Conservation (phyloP, 2,113 vertebrate species). For the Grallaria varia region DNA sequence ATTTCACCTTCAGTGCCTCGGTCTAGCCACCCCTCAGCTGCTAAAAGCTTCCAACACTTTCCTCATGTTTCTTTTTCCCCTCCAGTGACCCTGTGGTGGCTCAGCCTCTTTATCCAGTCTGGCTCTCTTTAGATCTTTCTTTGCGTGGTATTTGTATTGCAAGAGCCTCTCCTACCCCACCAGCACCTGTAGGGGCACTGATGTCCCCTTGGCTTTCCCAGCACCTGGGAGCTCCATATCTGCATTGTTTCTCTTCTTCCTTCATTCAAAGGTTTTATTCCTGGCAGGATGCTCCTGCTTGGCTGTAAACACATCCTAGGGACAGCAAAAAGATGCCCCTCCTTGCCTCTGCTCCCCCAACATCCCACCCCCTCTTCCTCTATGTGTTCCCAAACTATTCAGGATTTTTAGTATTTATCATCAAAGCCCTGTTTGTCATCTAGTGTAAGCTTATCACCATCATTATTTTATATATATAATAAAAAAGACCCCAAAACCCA, state of each 20-base stretch:
- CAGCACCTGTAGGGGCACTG: background rate
- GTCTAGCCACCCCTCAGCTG: background rate
- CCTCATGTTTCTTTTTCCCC: background rate
- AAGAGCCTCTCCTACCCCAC: background rate
- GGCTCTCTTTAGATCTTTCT: background rate
- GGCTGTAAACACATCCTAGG: background rate
- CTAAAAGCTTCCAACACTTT: background rate
- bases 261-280: background rate
- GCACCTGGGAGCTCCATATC: background rate
- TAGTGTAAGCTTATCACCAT: background rate
- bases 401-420: background rate
- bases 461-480: background rate
- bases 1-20: background rate
- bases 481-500: background rate
- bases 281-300: background rate
- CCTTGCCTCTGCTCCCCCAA: background rate
- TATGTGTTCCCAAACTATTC: background rate
- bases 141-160: background rate
- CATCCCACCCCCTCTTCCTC: background rate
- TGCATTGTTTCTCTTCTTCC: background rate
- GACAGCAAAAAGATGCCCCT: background rate
- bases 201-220: background rate
- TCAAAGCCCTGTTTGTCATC: background rate
- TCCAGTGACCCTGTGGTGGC: background rate
- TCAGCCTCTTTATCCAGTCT: background rate